phyloP scores from a whole-genome alignment of 2,113 vertebrate genomes.

The Cephalophus harveyi region DNA sequence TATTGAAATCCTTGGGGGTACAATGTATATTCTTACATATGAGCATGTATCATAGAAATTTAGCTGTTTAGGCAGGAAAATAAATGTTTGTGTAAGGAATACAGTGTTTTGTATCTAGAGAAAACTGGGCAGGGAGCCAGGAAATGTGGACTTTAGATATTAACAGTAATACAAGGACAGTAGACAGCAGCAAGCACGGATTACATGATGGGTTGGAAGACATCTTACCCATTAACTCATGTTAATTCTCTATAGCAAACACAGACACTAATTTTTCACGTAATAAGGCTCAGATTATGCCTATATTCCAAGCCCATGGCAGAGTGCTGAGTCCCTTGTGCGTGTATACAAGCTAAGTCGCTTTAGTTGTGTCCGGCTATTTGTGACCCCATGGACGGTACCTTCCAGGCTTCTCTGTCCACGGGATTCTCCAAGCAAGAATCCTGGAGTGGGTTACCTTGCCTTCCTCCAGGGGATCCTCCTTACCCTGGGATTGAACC shows the following conservation, averaged over 20 bases:
- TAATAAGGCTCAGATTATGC: not conserved
- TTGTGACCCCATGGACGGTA: not conserved
- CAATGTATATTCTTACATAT: not conserved
- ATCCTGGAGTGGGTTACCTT: not conserved
- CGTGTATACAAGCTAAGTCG: rapidly evolving
- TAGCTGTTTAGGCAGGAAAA: not conserved
- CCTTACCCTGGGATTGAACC: not conserved
- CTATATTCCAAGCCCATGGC: not conserved
- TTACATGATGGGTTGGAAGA: not conserved
- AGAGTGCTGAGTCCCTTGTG: not conserved
- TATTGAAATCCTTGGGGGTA: not conserved
- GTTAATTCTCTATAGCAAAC: not conserved
- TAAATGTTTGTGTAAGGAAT: not conserved
- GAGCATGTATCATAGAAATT: not conserved
- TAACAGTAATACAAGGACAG: not conserved
- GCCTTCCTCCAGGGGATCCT: not conserved
- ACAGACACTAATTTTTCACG: not conserved
- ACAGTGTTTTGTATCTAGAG: not conserved
- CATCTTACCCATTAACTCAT: not conserved
- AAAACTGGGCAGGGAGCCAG: not conserved
- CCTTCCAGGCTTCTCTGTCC: not conserved
- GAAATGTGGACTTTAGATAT: not conserved
- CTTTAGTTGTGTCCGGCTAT: not conserved
- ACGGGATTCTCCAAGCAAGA: not conserved
- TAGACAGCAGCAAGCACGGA: not conserved